Base-by-base conservation (phyloP, 2,888 invertebrate species). In the Troides helena region DNA sequence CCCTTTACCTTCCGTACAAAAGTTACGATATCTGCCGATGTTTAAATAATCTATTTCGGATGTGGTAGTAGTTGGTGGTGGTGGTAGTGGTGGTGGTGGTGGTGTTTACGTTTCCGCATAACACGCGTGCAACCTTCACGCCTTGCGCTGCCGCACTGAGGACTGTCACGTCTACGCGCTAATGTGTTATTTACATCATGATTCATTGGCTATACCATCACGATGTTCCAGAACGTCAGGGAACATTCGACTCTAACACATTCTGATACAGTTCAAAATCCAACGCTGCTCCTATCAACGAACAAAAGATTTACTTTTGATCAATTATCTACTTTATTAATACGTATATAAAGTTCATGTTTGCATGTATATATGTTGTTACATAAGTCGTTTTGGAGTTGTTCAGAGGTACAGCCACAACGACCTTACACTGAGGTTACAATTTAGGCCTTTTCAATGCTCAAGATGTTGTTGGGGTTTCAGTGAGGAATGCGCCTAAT, bases 391-490 rank as follows among this genome's bases (percentile, higher is more conserved):
- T 62, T 61, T 56, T 36, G 23, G 17, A 25, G 23, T 30, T 57
- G 25, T 25, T 56, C 14, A 14, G 14, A 14, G 39, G 46, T 46
- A 14, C 3, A 46, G 46, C 14, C 14, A 46, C 14, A 14, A 25
- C 57, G 67, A 62, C 67, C 67, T 67, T 57, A 67, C 25, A 62
- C 5, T 62, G 30, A 67, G 67, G 67, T 67, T 67, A 67, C 46
- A 62, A 62, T 67, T 67, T 62, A 62, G 57, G 62, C 62, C 67
- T 67, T 67, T 62, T 46, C 46, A 46, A 46, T 46, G 46, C 14
- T 46, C 46, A 46, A 46, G 10, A 46, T 12, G 46, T 14, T 46
- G 14, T 46, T 46, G 14, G 46, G 46, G 46, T 46, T 46, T 46
- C 46, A 46, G 46, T 12, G 46, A 46, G 46, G 46, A 46, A 46